Conservation (phyloP, 2,113 vertebrate genomes). For the Laticauda colubrina region DNA sequence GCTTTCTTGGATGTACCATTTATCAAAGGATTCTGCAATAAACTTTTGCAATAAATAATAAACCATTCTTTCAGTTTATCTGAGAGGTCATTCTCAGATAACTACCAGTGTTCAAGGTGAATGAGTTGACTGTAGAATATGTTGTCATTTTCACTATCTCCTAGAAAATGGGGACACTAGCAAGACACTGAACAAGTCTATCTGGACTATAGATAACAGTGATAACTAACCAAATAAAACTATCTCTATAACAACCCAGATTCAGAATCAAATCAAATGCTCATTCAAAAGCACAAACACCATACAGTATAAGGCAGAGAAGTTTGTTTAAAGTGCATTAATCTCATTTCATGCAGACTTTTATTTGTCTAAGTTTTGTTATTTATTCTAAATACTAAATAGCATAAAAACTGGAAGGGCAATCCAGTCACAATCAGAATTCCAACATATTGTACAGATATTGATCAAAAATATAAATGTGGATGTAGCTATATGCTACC, state of each 20-base stretch:
- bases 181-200: not conserved
- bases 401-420: not conserved
- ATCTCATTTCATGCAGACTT: not conserved
- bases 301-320: not conserved
- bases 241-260: not conserved
- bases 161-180: not conserved
- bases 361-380: not conserved
- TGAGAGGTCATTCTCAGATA: not conserved
- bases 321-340: not conserved
- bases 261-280: not conserved
- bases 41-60: not conserved
- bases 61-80: not conserved
- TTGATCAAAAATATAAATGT: not conserved
- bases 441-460: not conserved
- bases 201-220: not conserved
- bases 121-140: not conserved
- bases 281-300: not conserved
- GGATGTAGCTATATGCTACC: not conserved
- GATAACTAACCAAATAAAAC: not conserved
- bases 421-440: not conserved
- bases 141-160: not conserved
- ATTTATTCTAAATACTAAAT: not conserved
- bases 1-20: not conserved
- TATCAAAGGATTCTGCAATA: not conserved
- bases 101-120: not conserved